Conservation (phyloP, 2,888 invertebrate genomes). For the Campoplex capitator region DNA sequence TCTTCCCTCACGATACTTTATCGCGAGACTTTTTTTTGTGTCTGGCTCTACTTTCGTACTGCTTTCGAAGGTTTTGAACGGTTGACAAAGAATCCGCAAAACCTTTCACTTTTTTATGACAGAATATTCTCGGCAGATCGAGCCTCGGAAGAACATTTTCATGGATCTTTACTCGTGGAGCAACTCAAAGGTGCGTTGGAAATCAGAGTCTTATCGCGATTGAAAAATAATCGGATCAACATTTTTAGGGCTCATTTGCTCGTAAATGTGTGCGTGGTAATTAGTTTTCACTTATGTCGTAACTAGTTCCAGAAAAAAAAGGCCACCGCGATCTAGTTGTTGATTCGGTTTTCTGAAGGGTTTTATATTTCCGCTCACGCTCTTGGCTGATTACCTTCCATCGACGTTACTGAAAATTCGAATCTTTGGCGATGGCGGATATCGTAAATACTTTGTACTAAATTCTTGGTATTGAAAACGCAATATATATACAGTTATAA, state of each 20-base stretch:
- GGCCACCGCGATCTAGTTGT: constrained; percentile 1
- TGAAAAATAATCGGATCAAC: background rate
- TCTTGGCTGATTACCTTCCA: constrained; percentile 39
- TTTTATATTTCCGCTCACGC: constrained; percentile 27
- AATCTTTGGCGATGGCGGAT: constrained; percentile 14
- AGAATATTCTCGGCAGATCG: background rate
- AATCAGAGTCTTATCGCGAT: background rate
- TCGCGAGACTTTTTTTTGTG: constrained; percentile 16
- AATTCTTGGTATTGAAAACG: constrained; percentile 46
- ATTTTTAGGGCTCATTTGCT: background rate
- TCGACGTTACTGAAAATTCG: constrained; percentile 50
- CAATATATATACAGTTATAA: constrained; percentile 11
- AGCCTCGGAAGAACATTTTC: background rate
- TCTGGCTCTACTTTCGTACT: constrained; percentile 48
- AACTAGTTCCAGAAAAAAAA: background rate
- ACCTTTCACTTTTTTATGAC: constrained; percentile 33
- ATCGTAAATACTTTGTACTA: constrained; percentile 24
- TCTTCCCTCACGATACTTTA: constrained; percentile 18
- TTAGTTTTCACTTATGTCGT: background rate
- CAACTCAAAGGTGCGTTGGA: background rate
- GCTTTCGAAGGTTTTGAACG: constrained; percentile 42
- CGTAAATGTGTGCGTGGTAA: background rate
- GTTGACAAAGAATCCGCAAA: constrained; percentile 14
- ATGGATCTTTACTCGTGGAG: background rate
- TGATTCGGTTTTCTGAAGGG: constrained; percentile 27